Evolutionary conservation across 64 coral and sea anemone genomes (phyloP), one percentile per base, ranked within the genome.

Genomic region (Actinia equina): DNA sequence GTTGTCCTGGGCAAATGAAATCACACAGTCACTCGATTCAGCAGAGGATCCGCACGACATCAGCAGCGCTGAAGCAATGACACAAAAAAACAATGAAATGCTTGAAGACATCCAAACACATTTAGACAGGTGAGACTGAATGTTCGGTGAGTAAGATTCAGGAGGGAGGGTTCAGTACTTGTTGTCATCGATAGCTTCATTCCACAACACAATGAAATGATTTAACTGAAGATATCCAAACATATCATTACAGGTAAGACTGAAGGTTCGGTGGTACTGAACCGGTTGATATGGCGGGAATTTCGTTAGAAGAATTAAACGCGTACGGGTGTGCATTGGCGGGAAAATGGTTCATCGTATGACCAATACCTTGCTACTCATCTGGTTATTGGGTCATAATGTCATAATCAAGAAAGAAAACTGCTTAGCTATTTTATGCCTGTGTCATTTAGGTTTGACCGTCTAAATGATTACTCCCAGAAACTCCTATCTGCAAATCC

Each of bases 41-140:
- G 86, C 82, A 55, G 92, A 98, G 43, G 90, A 89, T 79, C 92
- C 96, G 1, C 87, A 92, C 74, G 96, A 94, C 42, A 54, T 94
- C 17, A 82, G 85, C 44, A 87, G 82, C 52, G 93, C 93, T 76
- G 79, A 76, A 65, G 81, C 92, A 27, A 82, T 98, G 69, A 92
- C 95, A 43, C 86, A 98, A 58, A 86, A 94, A 82, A 93, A 98
- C 17, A 92, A 95, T 63, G 77, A 86, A 79, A 92, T 88, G 85
- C 91, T 89, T 84, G 96, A 98, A 59, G 96, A 98, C 52, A 94
- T 98, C 85, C 87, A 92, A 80, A 92, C 92, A 0, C 89, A 94
- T 53, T 94, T 84, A 53, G 92, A 98, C 53, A 80, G 92, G 92
- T 94, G 81, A 41, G 62, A 65, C 4, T 8, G 6, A 2, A 57